Evolutionary conservation across 2,797 vertebrate genomes (phyloP), one percentile per base, ranked within the genome.

Genomic region (Aldrovandia affinis): DNA sequence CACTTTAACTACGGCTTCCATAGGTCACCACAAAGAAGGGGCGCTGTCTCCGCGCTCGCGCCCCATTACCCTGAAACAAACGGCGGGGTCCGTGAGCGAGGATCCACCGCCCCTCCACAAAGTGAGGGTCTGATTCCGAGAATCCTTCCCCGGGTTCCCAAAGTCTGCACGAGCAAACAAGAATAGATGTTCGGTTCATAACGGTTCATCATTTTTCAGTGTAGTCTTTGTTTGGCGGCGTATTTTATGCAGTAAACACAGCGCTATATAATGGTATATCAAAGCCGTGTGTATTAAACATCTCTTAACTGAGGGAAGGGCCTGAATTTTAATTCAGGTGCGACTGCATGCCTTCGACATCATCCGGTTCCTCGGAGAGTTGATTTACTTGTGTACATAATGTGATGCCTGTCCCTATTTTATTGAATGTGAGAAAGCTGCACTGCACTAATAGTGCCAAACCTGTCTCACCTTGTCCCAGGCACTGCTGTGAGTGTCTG

Each of bases 31-130:
- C 78, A 63, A 55, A 63, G 83, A 63, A 15, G 83, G 65, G 36
- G 92, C 92, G 92, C 90, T 92, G 94, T 93, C 91, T 95, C 92
- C 90, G 92, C 90, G 89, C 92, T 93, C 91, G 89, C 92, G 94
- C 91, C 93, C 94, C 93, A 95, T 94, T 96, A 95, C 89, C 89
- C 92, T 93, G 92, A 94, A 94, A 95, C 94, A 95, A 94, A 94
- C 80, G 86, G 88, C 47, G 33, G 87, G 90, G 91, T 91, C 92
- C 89, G 90, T 89, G 88, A 86, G 90, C 87, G 87, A 88, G 90
- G 92, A 91, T 89, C 91, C 88, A 85, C 87, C 78, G 87, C 88
- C 82, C 88, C 80, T 84, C 86, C 87, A 90, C 89, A 50, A 78
- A 78, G 39, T 28, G 44, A 78, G 10, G 73, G 30, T 42, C n/a